These are phyloP conservation scores for Delichon dasypus DNA, from an alignment of 2,797 vertebrate genomes.

Conservation along the genomic window DNA sequence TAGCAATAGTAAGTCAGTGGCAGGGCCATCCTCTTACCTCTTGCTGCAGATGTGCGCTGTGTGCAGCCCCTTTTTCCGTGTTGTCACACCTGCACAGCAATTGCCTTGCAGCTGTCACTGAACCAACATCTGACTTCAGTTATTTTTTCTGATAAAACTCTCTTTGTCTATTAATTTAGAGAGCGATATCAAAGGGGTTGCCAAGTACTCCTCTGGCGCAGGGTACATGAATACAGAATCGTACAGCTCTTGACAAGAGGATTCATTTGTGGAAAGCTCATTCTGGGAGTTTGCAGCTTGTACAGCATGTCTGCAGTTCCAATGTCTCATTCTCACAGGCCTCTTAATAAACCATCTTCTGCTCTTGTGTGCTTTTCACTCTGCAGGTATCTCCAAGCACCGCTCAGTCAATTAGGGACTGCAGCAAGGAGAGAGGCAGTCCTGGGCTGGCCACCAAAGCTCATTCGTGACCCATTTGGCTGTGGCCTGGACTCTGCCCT, in stretches of 20 bases:
- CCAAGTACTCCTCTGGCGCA: conserved; percentile 61
- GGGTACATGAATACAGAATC: conserved; percentile 42
- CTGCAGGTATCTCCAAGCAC: conserved; percentile 20
- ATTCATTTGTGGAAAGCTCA: conserved; percentile 55
- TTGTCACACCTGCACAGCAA: conserved; percentile 43
- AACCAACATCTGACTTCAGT: conserved; percentile 54
- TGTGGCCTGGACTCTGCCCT: not conserved
- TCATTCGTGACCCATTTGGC: accelerated
- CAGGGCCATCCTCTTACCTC: not conserved
- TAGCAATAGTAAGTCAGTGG: not conserved
- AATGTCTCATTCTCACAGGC: conserved; percentile 32
- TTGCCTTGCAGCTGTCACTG: conserved; percentile 52
- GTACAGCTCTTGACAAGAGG: conserved; percentile 54
- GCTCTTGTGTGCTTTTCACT: not conserved
- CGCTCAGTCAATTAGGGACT: conserved; percentile 4
- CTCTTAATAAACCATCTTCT: conserved; percentile 40
- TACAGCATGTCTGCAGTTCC: conserved; percentile 3
- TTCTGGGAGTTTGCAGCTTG: conserved; percentile 45
- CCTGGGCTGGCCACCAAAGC: not conserved
- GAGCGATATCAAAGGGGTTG: conserved; percentile 55
- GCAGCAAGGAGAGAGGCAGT: not conserved
- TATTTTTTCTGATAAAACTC: conserved; percentile 63
- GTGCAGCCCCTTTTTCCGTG: not conserved
- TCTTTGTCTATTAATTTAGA: conserved; percentile 67
- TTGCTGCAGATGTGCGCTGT: not conserved